Conservation (phyloP, 2,113 vertebrate species). For the Elephantulus edwardii region DNA sequence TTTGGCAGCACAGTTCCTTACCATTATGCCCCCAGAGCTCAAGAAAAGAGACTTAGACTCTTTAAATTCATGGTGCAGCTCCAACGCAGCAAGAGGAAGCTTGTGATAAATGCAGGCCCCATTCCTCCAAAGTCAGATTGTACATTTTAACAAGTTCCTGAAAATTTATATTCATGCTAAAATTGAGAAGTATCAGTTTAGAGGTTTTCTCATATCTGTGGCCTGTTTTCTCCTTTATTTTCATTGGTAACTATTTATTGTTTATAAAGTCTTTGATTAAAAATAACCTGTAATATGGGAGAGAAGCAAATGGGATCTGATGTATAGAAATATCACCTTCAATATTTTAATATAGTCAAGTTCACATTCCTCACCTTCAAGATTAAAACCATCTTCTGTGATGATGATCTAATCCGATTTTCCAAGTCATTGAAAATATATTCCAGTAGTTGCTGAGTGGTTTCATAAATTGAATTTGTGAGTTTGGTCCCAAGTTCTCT, state of each 20-base stretch:
- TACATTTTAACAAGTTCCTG: background rate
- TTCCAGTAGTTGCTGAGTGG: constrained; percentile 65
- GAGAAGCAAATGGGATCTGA: background rate
- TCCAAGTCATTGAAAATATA: constrained; percentile 72
- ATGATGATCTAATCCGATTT: constrained; percentile 66
- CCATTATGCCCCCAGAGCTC: too few relatives aligned
- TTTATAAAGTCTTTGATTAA: constrained; percentile 34
- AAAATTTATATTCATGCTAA: background rate
- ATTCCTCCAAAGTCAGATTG: background rate
- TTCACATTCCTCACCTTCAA: constrained; percentile 33
- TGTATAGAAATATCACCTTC: constrained; percentile 26
- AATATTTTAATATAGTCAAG: constrained; percentile 3
- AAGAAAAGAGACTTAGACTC: too few relatives aligned
- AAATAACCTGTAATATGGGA: background rate
- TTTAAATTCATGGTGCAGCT: background rate
- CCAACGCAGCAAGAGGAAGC: background rate
- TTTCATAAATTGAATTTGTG: constrained; percentile 70
- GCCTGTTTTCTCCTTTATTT: background rate
- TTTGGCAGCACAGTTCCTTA: too few relatives aligned
- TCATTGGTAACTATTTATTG: background rate
- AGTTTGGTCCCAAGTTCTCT: constrained; percentile 37
- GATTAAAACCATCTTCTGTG: constrained; percentile 53
- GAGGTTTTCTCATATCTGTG: background rate
- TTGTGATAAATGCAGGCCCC: background rate
- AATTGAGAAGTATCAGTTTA: background rate